A percentile compares a stretch with the other conserved stretches of the same genome.
phyloP scores from a whole-genome alignment of 2,113 vertebrate genomes.

The Phalacrocorax carbo region DNA sequence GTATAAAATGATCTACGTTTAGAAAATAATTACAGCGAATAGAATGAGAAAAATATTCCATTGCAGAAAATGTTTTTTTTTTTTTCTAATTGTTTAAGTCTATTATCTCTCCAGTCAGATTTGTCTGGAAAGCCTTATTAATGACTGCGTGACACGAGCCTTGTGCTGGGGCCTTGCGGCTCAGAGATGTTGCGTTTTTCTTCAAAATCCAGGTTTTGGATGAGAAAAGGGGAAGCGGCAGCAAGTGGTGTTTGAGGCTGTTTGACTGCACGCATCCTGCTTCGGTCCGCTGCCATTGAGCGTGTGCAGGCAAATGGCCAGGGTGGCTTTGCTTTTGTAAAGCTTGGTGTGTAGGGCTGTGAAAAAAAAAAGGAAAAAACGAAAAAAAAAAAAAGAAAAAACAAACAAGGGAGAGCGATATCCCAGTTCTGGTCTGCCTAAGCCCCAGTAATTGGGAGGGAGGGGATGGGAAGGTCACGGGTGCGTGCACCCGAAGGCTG shows the following conservation, averaged over 20 bases:
- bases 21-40: slow-evolving; percentile 55
- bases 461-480: background rate
- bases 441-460: background rate
- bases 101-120: slow-evolving; percentile 62
- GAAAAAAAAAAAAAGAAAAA: rapidly evolving
- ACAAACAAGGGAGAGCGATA: background rate
- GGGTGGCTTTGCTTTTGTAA: background rate
- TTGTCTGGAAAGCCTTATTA: slow-evolving; percentile 62
- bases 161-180: background rate
- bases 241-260: rapidly evolving
- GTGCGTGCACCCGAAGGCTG: background rate
- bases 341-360: background rate
- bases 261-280: background rate
- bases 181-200: background rate
- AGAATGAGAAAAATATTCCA: slow-evolving; percentile 15
- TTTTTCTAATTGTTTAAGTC: slow-evolving; percentile 58
- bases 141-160: slow-evolving; percentile 9
- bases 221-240: background rate
- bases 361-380: background rate
- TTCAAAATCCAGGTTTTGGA: background rate
- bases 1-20: slow-evolving; percentile 49
- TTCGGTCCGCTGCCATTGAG: background rate
- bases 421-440: background rate
- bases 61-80: background rate
- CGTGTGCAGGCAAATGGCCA: background rate